These are phyloP conservation scores for Drosophila pseudotakahashii DNA, from an alignment of 2,888 invertebrate species.

Conservation along the genomic window DNA sequence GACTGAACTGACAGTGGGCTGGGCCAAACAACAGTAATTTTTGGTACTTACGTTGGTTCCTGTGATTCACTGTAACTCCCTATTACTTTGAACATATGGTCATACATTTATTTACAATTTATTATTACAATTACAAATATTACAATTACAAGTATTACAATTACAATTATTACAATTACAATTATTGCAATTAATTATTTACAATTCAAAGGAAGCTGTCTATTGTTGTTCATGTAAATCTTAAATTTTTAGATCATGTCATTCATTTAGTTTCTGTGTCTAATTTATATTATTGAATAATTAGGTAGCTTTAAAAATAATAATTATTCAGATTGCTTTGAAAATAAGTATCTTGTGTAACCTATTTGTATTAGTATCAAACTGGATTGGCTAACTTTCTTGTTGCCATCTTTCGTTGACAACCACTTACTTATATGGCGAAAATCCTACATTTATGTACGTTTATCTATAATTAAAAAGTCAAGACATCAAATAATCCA, in stretches of 20 bases:
- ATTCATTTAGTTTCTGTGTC: background rate
- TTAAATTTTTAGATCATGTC: background rate
- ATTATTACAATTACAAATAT: too few relatives aligned
- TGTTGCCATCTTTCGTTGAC: background rate
- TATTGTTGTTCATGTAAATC: background rate
- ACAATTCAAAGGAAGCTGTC: too few relatives aligned
- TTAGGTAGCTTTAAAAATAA: background rate
- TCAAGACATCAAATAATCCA: background rate
- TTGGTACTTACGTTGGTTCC: background rate
- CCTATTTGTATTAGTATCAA: background rate
- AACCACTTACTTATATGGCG: background rate
- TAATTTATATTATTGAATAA: background rate
- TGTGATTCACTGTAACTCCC: background rate
- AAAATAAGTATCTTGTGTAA: background rate
- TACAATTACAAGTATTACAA: too few relatives aligned
- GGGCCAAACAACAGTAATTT: constrained; percentile 1
- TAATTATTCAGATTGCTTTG: background rate
- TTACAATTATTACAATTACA: too few relatives aligned
- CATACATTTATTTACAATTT: too few relatives aligned
- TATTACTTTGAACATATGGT: background rate
- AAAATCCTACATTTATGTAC: background rate
- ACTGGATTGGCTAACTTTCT: background rate
- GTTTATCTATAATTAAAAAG: constrained; percentile 1
- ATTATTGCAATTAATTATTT: too few relatives aligned
- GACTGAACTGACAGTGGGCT: constrained; percentile 17